Conservation (phyloP, 2,797 vertebrate genomes). For the Tokudaia muenninki region DNA sequence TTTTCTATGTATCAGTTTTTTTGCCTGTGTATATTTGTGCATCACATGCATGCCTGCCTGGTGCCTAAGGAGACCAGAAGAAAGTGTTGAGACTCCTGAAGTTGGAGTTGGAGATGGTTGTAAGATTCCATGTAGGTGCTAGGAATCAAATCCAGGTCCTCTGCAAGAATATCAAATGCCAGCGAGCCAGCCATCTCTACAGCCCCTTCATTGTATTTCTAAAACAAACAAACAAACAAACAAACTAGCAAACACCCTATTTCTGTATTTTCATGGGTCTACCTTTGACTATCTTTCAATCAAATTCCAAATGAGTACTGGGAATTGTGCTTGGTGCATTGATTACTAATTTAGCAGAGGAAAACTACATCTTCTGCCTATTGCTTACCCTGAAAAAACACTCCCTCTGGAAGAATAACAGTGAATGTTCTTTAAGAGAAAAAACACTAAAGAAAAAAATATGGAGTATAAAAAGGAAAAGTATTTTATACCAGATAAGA, state of each 20-base stretch:
- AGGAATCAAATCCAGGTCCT: neutral
- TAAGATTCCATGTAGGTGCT: too few species aligned
- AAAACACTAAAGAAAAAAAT: too few species aligned
- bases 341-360: neutral
- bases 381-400: neutral
- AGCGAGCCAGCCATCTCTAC: neutral
- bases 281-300: neutral
- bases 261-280: neutral
- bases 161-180: neutral
- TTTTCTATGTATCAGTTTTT: neutral
- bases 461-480: too few species aligned
- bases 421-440: too few species aligned
- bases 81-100: too few species aligned
- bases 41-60: neutral
- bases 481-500: too few species aligned
- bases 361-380: neutral
- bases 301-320: neutral
- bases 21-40: neutral
- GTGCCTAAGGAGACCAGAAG: too few species aligned
- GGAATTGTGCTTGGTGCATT: neutral
- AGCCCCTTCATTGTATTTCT: neutral
- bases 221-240: neutral
- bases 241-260: neutral
- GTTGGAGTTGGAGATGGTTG: too few species aligned
- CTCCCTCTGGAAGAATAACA: neutral